Base-by-base conservation (phyloP, 2,797 vertebrate genomes). In the Pitangus sulphuratus region DNA sequence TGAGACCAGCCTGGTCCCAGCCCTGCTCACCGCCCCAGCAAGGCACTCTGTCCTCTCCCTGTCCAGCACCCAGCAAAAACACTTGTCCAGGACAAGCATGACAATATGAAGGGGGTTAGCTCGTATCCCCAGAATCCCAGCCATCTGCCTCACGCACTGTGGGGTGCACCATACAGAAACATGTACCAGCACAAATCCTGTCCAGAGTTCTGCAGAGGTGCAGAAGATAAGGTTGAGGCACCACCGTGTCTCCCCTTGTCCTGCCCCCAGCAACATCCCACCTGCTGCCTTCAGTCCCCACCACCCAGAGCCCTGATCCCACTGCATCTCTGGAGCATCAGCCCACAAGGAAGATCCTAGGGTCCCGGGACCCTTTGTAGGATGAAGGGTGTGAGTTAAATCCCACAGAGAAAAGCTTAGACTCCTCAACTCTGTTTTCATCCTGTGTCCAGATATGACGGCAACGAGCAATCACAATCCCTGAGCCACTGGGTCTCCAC, bases 131-230 rank as follows among this genome's bases (percentile, higher is more conserved):
- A 72, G 48, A 76, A 77, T 56, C 37, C 51, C 62, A 89, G 50
- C 7, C 16, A 56, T 26, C 31, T 3, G 1, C 28, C 42, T 54
- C 21, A 4, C 0, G 1, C 2, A 1, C 13, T 21, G 21, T 13
- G 15, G 19, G 17, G 17, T 20, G 26, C n/a, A 78, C 39, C 12
- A 24, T 3, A 16, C 48, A 33, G 71, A 68, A 65, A 12, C 1
- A 0, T 22, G 25, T 28, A 64, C 28, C 48, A 30, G 53, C 61
- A 78, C 17, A 72, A 75, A 90, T 44, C 74, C 74, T 58, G 21
- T 5, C 26, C 2, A 2, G 24, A 0, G 31, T 31, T 80, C 51
- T 47, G 58, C 22, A 53, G 12, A 6, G 0, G 6, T 8, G 54
- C 13, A 78, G 37, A 75, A 39, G 18, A 45, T 33, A 54, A 89